Conservation (phyloP, 2,113 vertebrate genomes). For the Pardalotus punctatus region DNA sequence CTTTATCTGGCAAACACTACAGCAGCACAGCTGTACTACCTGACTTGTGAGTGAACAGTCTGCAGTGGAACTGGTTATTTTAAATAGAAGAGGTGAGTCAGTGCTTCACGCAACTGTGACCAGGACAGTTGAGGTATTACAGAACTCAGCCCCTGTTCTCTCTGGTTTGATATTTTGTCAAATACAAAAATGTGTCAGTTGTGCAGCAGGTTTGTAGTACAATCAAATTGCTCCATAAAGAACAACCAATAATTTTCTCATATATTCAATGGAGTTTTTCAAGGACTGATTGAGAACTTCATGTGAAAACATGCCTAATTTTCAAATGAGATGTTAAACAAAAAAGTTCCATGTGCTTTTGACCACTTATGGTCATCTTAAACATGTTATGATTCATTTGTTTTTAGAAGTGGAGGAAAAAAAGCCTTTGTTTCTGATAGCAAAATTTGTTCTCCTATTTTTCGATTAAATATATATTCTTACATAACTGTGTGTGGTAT, state of each 20-base stretch:
- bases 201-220: background rate
- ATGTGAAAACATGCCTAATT: background rate
- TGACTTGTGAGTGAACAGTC: background rate
- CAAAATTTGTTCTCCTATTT: background rate
- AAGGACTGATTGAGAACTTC: background rate
- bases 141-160: background rate
- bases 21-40: background rate
- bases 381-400: background rate
- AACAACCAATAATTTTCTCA: background rate
- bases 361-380: background rate
- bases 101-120: background rate
- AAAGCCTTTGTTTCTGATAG: background rate
- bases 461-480: background rate
- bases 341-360: background rate
- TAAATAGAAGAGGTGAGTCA: background rate
- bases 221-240: background rate
- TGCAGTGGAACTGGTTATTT: background rate
- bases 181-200: background rate
- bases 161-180: background rate
- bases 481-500: background rate
- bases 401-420: background rate
- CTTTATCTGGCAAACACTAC: background rate
- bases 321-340: background rate
- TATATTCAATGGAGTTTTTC: background rate
- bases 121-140: background rate